phyloP scores from a whole-genome alignment of 2,113 vertebrate species.

The Albula glossodonta region DNA sequence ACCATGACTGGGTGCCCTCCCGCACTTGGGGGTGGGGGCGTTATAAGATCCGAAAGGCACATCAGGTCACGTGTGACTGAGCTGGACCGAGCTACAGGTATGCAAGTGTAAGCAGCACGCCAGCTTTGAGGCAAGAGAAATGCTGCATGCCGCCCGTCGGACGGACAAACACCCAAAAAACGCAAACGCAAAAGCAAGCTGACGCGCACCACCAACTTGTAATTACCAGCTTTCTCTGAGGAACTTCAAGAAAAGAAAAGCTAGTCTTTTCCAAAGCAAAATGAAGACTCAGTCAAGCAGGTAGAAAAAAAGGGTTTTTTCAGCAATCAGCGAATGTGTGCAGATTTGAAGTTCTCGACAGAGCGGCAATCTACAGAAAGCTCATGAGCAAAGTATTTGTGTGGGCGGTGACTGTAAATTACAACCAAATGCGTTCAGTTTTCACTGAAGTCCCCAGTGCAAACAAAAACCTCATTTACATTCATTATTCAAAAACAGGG shows the following conservation, averaged over 20 bases:
- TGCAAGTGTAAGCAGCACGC: neutral
- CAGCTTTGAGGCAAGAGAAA: neutral
- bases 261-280: too few relatives aligned
- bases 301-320: neutral
- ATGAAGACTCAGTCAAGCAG: neutral
- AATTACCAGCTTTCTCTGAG: neutral
- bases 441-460: slow-evolving; percentile 1
- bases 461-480: slow-evolving; percentile 26
- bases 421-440: neutral
- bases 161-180: too few relatives aligned
- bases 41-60: neutral
- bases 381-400: slow-evolving; percentile 18
- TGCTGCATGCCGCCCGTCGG: too few relatives aligned
- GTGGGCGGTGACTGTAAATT: slow-evolving; percentile 4
- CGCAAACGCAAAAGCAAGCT: too few relatives aligned
- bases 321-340: neutral
- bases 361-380: neutral
- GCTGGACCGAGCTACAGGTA: too few relatives aligned
- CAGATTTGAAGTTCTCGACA: neutral
- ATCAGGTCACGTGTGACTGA: neutral
- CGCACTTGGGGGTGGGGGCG: too few relatives aligned
- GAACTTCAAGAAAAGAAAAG: neutral
- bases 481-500: slow-evolving; percentile 16
- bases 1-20: neutral
- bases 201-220: neutral